Evolutionary conservation across 2,797 vertebrate species (phyloP).

Genomic region (Gymnothorax javanicus): DNA sequence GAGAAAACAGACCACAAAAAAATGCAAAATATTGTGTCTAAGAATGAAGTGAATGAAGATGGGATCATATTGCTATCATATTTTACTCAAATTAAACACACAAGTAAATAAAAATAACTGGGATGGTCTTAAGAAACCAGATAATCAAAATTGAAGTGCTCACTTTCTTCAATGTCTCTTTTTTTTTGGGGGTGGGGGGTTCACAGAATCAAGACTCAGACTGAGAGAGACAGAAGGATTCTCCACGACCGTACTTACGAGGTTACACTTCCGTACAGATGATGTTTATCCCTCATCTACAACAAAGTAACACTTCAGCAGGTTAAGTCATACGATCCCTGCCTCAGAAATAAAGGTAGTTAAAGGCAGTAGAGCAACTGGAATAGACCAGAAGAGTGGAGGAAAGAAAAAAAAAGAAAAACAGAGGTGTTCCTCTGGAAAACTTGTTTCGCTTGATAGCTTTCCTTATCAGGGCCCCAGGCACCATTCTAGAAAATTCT

Average conservation of each 20-base stretch:
- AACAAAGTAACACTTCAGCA: constrained; percentile 94
- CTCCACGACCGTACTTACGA: constrained; percentile 93
- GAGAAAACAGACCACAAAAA: not conserved
- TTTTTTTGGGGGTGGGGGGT: constrained; percentile 30
- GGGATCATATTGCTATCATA: constrained; percentile 24
- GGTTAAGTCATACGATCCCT: constrained; percentile 83
- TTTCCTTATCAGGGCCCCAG: not conserved
- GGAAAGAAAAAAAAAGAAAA: constrained; percentile 10
- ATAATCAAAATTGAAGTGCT: constrained; percentile 19
- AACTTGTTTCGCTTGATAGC: not conserved
- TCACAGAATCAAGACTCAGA: constrained; percentile 61
- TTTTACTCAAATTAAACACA: constrained; percentile 5
- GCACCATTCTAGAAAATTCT: not conserved
- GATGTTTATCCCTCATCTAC: constrained; percentile 88
- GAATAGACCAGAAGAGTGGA: not conserved
- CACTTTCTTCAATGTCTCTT: constrained; percentile 30
- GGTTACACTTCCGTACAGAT: constrained; percentile 87
- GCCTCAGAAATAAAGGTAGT: constrained; percentile 77
- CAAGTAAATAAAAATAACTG: not conserved
- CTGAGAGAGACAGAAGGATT: constrained; percentile 77
- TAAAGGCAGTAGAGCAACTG: constrained; percentile 65
- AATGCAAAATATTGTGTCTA: constrained; percentile 22
- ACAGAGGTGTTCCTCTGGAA: not conserved
- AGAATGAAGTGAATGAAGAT: constrained; percentile 41
- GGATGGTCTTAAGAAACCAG: constrained; percentile 28